Evolutionary conservation across 2,113 vertebrate species (phyloP).

Genomic region (Myodes glareolus): DNA sequence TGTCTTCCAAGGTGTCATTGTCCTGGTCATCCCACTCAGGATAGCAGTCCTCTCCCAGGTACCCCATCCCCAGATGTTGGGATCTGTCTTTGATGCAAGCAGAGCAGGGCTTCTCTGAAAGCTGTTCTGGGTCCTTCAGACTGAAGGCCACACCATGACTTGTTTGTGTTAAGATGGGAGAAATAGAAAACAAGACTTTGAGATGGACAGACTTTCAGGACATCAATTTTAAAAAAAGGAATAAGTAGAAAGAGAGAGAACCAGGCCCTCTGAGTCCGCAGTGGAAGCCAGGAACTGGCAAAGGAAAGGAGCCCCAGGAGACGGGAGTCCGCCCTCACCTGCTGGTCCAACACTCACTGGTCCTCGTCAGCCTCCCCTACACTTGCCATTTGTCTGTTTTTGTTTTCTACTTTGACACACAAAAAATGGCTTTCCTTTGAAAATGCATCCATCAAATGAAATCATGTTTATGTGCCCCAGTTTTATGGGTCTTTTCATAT

Average conservation of each 20-base stretch:
- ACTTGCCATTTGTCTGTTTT: neutral
- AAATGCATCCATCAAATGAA: neutral
- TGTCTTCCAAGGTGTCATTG: neutral
- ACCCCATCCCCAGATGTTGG: neutral
- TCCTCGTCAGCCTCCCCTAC: neutral
- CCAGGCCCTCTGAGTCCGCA: neutral
- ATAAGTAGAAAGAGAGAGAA: neutral
- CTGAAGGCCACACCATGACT: neutral
- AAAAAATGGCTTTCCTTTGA: neutral
- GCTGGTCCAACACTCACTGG: neutral
- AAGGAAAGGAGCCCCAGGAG: neutral
- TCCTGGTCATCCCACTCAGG: neutral
- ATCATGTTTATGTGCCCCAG: neutral
- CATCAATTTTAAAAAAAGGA: neutral
- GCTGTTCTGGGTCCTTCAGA: neutral
- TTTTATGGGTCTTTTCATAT: constrained; percentile 3
- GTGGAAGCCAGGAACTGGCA: neutral
- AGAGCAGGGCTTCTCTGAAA: neutral
- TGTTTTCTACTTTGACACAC: constrained; percentile 1
- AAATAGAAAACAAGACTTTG: neutral
- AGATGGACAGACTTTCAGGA: neutral
- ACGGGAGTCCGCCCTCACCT: neutral
- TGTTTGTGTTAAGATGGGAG: neutral
- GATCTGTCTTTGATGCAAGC: neutral
- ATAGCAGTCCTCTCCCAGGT: neutral